These are phyloP conservation scores for Glossosoma conforme DNA, from an alignment of 1,140 invertebrate species.

Conservation along the genomic window DNA sequence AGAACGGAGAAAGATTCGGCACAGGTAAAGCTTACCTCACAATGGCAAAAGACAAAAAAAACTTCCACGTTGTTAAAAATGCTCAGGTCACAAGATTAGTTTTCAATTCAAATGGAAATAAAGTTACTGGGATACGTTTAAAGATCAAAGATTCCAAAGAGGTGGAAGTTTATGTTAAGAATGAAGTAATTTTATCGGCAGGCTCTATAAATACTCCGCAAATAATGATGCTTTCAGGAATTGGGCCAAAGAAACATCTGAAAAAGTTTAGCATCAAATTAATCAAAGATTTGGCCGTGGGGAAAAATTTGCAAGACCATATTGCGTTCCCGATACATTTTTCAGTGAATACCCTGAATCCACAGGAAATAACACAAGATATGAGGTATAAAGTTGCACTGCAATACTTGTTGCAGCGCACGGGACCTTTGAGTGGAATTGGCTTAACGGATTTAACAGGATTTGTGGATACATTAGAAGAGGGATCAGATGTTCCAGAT, in stretches of 20 bases:
- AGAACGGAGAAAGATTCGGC: slow-evolving; percentile 45
- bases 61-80: slow-evolving; percentile 63
- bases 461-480: slow-evolving; percentile 35
- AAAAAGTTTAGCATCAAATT: slow-evolving; percentile 55
- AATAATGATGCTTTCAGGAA: slow-evolving; percentile 68
- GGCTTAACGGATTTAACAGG: slow-evolving; percentile 32
- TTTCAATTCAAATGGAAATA: slow-evolving; percentile 45
- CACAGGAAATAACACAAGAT: not conserved
- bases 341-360: slow-evolving; percentile 21
- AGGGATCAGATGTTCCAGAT: slow-evolving; percentile 31
- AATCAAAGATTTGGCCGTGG: slow-evolving; percentile 55
- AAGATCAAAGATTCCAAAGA: slow-evolving; percentile 43
- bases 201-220: slow-evolving; percentile 66
- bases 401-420: slow-evolving; percentile 30
- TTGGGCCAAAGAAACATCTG: slow-evolving; percentile 65
- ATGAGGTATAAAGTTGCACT: not conserved
- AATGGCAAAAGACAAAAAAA: slow-evolving; percentile 49
- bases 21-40: slow-evolving; percentile 50
- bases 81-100: slow-evolving; percentile 56
- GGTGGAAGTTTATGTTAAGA: slow-evolving; percentile 46
- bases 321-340: slow-evolving; percentile 36
- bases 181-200: slow-evolving; percentile 64
- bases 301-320: slow-evolving; percentile 63
- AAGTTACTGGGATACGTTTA: slow-evolving; percentile 57
- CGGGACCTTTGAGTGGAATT: slow-evolving; percentile 30